Evolutionary conservation across 2,113 vertebrate genomes (phyloP).

Genomic region (Quiscalus mexicanus): DNA sequence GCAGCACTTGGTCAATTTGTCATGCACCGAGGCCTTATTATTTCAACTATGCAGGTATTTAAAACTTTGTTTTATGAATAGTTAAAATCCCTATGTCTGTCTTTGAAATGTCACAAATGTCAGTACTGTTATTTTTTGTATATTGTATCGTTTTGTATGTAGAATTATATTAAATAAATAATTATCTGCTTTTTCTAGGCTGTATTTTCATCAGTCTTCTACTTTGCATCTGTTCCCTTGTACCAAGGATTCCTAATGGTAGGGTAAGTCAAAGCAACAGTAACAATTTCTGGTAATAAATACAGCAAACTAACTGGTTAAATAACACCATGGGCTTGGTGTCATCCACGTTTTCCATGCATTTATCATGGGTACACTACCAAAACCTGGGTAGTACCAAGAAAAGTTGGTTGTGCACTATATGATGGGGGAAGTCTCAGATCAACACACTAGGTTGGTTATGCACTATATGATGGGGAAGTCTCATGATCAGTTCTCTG

Average conservation of each 20-base stretch:
- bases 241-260: slow-evolving; percentile 99
- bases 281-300: not conserved
- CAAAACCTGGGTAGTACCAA: not conserved
- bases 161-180: not conserved
- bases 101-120: not conserved
- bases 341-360: not conserved
- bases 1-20: slow-evolving; percentile 96
- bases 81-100: not conserved
- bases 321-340: not conserved
- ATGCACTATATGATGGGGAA: not conserved
- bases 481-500: not conserved
- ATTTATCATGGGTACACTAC: not conserved
- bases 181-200: slow-evolving; percentile 77
- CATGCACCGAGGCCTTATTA: slow-evolving; percentile 98
- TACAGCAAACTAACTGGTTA: not conserved
- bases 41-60: slow-evolving; percentile 97
- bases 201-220: slow-evolving; percentile 97
- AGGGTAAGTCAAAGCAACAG: slow-evolving; percentile 80
- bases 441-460: not conserved
- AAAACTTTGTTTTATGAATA: not conserved
- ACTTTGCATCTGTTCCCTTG: slow-evolving; percentile 95
- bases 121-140: not conserved
- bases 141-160: not conserved
- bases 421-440: not conserved
- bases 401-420: not conserved